A percentile compares a stretch with the other conserved stretches of the same genome.
Conservation (phyloP, 2,888 invertebrate species). For the Opisthograptis luteolata region DNA sequence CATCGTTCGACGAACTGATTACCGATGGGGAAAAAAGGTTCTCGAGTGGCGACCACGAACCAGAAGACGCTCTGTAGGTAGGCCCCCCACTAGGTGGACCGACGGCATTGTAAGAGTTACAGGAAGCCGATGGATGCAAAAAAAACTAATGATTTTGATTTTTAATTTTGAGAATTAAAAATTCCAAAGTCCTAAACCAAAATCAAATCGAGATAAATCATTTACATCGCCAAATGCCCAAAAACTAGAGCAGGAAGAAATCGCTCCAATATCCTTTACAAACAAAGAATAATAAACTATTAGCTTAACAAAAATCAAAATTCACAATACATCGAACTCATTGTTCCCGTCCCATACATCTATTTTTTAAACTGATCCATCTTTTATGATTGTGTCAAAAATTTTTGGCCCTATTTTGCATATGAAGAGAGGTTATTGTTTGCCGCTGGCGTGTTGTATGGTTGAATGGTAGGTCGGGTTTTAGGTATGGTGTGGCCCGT, state of each 20-base stretch:
- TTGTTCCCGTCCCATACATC: constrained; percentile 38
- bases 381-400: constrained; percentile 78
- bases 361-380: constrained; percentile 68
- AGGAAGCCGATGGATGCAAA: no score
- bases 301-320: constrained; percentile 39
- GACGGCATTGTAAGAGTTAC: no score
- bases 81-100: no score
- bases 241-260: constrained; percentile 14
- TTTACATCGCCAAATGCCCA: no score
- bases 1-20: no score
- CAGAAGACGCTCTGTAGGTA: no score
- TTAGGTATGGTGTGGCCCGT: constrained; percentile 32
- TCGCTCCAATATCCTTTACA: constrained; percentile 10
- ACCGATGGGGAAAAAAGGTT: no score
- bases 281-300: constrained; percentile 26
- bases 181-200: no score
- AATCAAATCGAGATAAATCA: no score
- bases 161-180: no score
- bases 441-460: constrained; percentile 34
- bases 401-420: constrained; percentile 69
- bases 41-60: no score
- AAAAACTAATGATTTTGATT: no score
- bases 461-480: constrained; percentile 10
- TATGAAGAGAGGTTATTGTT: constrained; percentile 68
- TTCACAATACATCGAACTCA: constrained; percentile 35